Evolutionary conservation across 2,888 invertebrate genomes (phyloP).

Genomic region (Lepidochrysops patricia): DNA sequence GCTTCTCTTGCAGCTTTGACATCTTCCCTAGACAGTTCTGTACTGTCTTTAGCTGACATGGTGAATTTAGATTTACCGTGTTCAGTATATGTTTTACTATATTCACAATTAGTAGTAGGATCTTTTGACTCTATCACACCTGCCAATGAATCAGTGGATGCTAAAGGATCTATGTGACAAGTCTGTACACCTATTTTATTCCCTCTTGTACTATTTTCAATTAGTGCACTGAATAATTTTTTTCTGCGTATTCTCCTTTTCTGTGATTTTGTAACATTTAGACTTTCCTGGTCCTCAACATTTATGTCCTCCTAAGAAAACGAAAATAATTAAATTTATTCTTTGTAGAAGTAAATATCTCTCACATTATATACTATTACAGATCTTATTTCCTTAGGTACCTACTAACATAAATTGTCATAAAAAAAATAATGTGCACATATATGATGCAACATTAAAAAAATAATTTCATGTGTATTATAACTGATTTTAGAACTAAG

Average conservation of each 20-base stretch:
- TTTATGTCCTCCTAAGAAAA: conserved; percentile 15
- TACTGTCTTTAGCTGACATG: conserved; percentile 43
- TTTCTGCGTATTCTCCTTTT: conserved; percentile 46
- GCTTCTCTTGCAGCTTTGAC: conserved; percentile 56
- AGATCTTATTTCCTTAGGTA: no score
- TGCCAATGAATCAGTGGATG: conserved; percentile 6
- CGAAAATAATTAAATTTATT: neutral
- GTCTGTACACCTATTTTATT: conserved; percentile 6
- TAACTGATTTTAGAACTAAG: no score
- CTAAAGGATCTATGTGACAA: neutral
- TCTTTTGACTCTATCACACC: neutral
- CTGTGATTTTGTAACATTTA: conserved; percentile 29
- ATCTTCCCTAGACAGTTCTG: conserved; percentile 43
- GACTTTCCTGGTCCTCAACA: conserved; percentile 14
- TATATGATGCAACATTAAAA: no score
- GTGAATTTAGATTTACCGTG: conserved; percentile 18
- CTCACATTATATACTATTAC: no score
- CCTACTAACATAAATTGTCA: no score
- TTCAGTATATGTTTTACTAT: neutral
- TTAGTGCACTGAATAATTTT: conserved; percentile 32
- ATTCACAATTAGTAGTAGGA: neutral
- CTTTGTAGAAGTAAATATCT: neutral
- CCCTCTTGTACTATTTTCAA: conserved; percentile 14
- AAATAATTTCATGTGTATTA: no score
- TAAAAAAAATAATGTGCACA: no score